Base-by-base conservation (phyloP, 1,140 invertebrate genomes). In the Caligus rogercresseyi region DNA sequence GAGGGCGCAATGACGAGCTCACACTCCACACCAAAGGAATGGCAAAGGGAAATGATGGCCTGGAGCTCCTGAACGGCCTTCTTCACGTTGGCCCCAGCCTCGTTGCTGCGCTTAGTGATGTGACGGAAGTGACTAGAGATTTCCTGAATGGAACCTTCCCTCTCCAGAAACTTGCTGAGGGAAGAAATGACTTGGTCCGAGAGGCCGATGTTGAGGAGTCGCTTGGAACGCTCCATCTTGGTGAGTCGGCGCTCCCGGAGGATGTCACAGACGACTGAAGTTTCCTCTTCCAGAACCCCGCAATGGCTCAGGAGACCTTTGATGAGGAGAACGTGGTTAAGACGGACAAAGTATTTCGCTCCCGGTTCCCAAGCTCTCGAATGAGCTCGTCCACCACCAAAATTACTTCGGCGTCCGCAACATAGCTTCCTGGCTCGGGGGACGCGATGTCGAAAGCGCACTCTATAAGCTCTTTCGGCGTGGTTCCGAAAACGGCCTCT, bases 371-470 rank as follows among this genome's bases (percentile, higher is more conserved):
- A 67, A 90, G 78, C 69, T 85, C 80, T 61, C 79, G 79, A 31
- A 86, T 78, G 13, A 90, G 80, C 74, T 91, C 85, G 74, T 81
- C 81, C 0, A 83, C 78, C 21, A 89, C 76, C 11, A 78, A 79
- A n/a, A 92, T 73, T 0, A 93, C 71, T 71, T 95, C 90, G 1
- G 86, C 87, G 73, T 94, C 90, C 15, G 84, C 78, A 70, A 91
- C 77, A 7, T 85, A 73, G 66, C 81, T 82, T 57, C 78, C 82
- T 79, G 67, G 31, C 23, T 65, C 80, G 1, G 86, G 80, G 18
- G 83, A 84, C 13, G 95, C 83, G 65, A 95, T 89, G 72, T 97
- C 92, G 74, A 95, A 95, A 1, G 87, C 86, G 74, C 87, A 92
- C 73, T 94, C 89, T 64, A 84, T 84, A 3, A 87, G 77, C 74